These are phyloP conservation scores for Philopedon plagiatum DNA, from an alignment of 2,888 invertebrate genomes.

Conservation along the genomic window DNA sequence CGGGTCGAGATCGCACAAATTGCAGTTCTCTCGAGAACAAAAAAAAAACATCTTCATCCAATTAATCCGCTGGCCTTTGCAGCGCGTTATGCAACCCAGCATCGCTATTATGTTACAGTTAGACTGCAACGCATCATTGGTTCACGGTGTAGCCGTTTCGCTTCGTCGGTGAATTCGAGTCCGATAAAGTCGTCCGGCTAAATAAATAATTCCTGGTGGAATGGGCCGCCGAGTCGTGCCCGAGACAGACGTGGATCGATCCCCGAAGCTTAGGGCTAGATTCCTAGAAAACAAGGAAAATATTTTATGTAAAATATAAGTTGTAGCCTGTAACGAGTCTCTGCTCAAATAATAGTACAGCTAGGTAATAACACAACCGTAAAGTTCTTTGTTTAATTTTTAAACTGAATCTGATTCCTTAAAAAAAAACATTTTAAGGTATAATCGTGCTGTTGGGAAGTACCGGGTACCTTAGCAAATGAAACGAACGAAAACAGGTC, in stretches of 20 bases:
- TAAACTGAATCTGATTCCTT: too few relatives aligned
- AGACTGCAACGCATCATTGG: conserved; percentile 49
- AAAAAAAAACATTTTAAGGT: too few relatives aligned
- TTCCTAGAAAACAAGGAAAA: conserved; percentile 21
- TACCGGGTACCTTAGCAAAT: too few relatives aligned
- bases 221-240: conserved; percentile 19
- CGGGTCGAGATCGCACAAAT: conserved; percentile 42
- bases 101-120: conserved; percentile 50
- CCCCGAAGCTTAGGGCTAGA: conserved; percentile 14
- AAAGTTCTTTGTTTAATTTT: not conserved
- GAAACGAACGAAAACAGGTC: too few relatives aligned
- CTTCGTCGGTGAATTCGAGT: conserved; percentile 44
- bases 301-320: not conserved
- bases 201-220: conserved; percentile 45
- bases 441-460: too few relatives aligned
- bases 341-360: not conserved
- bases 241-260: conserved; percentile 32
- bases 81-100: conserved; percentile 48
- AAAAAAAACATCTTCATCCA: conserved; percentile 44
- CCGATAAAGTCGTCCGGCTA: conserved; percentile 46
- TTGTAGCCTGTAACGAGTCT: not conserved
- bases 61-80: conserved; percentile 47
- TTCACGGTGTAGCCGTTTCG: conserved; percentile 45
- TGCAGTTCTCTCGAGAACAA: conserved; percentile 34
- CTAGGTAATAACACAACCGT: not conserved